Evolutionary conservation across 2,113 vertebrate genomes (phyloP).

Genomic region (Phalacrocorax pelagicus): DNA sequence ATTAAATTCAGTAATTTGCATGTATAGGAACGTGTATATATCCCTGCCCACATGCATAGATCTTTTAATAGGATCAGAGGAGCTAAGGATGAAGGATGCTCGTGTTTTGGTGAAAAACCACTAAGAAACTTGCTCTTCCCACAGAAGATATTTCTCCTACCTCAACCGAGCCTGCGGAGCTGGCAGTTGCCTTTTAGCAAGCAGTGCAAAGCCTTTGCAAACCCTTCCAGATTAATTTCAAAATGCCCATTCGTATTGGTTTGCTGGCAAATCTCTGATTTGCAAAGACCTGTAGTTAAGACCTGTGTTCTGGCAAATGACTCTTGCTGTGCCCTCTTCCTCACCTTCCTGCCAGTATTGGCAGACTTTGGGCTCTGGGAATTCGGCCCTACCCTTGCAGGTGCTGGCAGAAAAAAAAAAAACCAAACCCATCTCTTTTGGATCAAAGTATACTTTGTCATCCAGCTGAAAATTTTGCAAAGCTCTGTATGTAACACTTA

Average conservation of each 20-base stretch:
- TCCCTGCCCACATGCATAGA: rapidly evolving
- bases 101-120: background rate
- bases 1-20: background rate
- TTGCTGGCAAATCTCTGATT: background rate
- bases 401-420: background rate
- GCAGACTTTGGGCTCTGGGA: background rate
- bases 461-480: background rate
- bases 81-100: background rate
- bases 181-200: background rate
- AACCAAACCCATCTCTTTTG: background rate
- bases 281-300: background rate
- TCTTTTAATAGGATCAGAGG: background rate
- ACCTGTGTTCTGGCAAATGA: background rate
- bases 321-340: background rate
- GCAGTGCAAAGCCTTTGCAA: background rate
- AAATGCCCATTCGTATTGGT: background rate
- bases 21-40: background rate
- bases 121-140: background rate
- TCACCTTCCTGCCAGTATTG: background rate
- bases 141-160: background rate
- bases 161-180: background rate
- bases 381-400: background rate
- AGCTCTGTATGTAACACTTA: background rate
- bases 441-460: background rate
- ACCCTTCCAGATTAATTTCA: background rate